A percentile compares a stretch with the other conserved stretches of the same genome.
These are phyloP conservation scores for Drosophila yooni DNA, from an alignment of 2,888 invertebrate genomes.

Conservation along the genomic window DNA sequence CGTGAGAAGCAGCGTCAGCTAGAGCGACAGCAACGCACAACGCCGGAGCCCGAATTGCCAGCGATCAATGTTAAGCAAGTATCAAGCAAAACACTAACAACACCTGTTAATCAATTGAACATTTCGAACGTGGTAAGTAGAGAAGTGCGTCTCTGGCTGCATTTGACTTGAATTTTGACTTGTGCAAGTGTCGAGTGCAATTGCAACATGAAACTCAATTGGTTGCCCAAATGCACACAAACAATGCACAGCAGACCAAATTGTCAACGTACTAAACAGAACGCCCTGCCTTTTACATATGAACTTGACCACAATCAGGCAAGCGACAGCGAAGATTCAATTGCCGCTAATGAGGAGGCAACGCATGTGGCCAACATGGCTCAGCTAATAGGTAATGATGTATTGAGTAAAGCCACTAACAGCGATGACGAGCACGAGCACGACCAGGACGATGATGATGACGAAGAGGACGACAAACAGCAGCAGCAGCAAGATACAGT, in stretches of 20 bases:
- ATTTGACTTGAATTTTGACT: constrained; percentile 35
- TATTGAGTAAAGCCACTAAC: constrained; percentile 53
- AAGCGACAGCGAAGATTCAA: constrained; percentile 82
- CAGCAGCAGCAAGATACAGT: constrained; percentile 7
- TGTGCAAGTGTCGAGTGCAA: constrained; percentile 49
- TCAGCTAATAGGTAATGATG: constrained; percentile 72
- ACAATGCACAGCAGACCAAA: constrained; percentile 38
- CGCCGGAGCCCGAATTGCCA: constrained; percentile 29
- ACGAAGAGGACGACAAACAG: constrained; percentile 5
- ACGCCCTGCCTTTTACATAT: constrained; percentile 58
- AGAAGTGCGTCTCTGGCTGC: constrained; percentile 39
- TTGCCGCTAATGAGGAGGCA: constrained; percentile 54
- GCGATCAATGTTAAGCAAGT: constrained; percentile 70
- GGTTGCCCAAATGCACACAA: constrained; percentile 52
- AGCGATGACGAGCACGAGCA: constrained; percentile 86
- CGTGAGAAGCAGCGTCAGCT: constrained; percentile 94
- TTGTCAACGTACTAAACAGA: constrained; percentile 34
- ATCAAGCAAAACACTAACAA: constrained; percentile 69
- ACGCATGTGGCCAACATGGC: constrained; percentile 73
- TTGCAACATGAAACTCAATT: constrained; percentile 47
- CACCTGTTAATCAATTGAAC: constrained; percentile 77
- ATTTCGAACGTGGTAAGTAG: constrained; percentile 71
- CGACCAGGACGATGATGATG: constrained; percentile 83
- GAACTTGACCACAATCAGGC: constrained; percentile 80
- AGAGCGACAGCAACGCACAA: constrained; percentile 87